Conservation (phyloP, 1,140 invertebrate species). For the Scaptomyza hsui region DNA sequence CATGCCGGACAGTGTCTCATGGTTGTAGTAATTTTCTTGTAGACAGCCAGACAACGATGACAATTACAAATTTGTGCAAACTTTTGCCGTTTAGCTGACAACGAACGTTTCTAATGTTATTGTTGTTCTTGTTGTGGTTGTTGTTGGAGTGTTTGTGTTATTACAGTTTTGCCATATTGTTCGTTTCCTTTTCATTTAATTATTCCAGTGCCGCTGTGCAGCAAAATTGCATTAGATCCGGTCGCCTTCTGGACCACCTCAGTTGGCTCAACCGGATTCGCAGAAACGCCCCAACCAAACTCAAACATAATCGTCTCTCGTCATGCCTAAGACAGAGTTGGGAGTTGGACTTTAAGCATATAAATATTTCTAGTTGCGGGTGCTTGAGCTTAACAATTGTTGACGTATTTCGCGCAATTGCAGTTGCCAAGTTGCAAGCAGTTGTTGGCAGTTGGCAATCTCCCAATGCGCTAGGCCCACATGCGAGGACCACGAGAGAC, state of each 20-base stretch:
- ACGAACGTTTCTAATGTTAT: too few species aligned
- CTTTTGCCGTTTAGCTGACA: slow-evolving; percentile 19
- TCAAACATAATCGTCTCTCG: slow-evolving; percentile 56
- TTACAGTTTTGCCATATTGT: slow-evolving; percentile 55
- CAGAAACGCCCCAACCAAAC: slow-evolving; percentile 51
- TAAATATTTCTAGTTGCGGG: slow-evolving; percentile 68
- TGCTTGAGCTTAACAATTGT: slow-evolving; percentile 66
- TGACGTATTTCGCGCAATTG: slow-evolving; percentile 53
- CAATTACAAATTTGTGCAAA: slow-evolving; percentile 68
- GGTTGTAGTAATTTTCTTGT: not conserved
- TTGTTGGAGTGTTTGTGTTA: slow-evolving; percentile 38
- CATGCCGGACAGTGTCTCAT: not conserved
- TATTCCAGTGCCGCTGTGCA: slow-evolving; percentile 46
- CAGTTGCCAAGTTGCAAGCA: slow-evolving; percentile 38
- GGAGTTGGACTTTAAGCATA: slow-evolving; percentile 18
- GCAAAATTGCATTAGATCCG: slow-evolving; percentile 51
- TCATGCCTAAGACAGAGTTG: slow-evolving; percentile 35
- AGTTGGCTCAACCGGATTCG: slow-evolving; percentile 34
- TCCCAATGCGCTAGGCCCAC: slow-evolving; percentile 31
- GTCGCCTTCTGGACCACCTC: slow-evolving; percentile 42
- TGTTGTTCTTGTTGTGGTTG: too few species aligned
- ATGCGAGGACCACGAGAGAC: slow-evolving; percentile 32
- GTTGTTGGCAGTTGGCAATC: slow-evolving; percentile 45
- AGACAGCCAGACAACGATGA: slow-evolving; percentile 47
- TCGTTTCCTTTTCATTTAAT: slow-evolving; percentile 75